phyloP scores from a whole-genome alignment of 2,113 vertebrate genomes.

The Alces alces region DNA sequence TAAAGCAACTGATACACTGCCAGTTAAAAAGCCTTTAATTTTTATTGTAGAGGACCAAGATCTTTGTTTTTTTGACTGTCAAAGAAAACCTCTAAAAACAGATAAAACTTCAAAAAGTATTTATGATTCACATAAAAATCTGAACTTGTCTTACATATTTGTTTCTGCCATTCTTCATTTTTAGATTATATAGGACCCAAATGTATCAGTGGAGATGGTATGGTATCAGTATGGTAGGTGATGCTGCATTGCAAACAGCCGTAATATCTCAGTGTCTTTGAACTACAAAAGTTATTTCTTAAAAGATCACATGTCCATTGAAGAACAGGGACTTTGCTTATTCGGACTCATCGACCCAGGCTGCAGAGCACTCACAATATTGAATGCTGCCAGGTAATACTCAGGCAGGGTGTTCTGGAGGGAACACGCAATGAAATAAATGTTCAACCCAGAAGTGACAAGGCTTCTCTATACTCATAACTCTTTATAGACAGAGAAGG shows the following conservation, averaged over 20 bases:
- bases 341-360: background rate
- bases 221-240: background rate
- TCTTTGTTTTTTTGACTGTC: background rate
- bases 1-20: background rate
- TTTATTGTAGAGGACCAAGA: background rate
- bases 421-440: background rate
- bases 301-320: background rate
- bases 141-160: background rate
- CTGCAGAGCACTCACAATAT: background rate
- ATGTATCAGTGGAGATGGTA: background rate
- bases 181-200: background rate
- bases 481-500: background rate
- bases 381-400: background rate
- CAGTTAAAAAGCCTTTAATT: background rate
- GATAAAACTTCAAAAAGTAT: background rate
- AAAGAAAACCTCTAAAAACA: background rate
- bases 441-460: background rate
- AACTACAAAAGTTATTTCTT: background rate
- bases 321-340: background rate
- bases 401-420: background rate
- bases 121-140: background rate
- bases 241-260: background rate
- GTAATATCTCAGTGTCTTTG: background rate
- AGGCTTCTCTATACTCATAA: background rate
- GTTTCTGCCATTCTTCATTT: background rate